phyloP scores from a whole-genome alignment of 2,888 invertebrate genomes.

The Drosophila siamana region DNA sequence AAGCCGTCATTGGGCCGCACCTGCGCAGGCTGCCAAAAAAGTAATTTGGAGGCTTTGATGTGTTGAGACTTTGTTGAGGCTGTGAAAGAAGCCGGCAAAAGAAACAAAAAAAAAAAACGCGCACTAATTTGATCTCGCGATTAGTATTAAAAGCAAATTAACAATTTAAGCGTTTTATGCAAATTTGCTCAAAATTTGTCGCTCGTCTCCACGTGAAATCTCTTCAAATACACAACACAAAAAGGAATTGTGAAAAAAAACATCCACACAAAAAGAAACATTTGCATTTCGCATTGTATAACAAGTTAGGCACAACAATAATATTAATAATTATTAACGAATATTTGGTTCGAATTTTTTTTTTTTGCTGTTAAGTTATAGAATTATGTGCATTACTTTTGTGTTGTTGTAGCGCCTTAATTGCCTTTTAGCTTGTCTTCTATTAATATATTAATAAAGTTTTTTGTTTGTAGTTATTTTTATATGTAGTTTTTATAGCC shows the following conservation, averaged over 20 bases:
- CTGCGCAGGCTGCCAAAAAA: conserved; percentile 6
- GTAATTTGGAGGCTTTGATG: conserved; percentile 4
- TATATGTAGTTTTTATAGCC: background rate
- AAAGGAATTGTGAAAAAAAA: conserved; percentile 15
- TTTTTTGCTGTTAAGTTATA: conserved; percentile 6
- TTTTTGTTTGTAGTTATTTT: conserved; percentile 1
- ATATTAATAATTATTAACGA: background rate
- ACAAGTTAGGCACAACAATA: conserved; percentile 29
- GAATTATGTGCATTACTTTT: conserved; percentile 33
- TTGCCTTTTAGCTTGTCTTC: conserved; percentile 9
- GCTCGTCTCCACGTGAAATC: background rate
- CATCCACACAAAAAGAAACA: conserved; percentile 17
- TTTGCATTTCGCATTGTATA: conserved; percentile 30
- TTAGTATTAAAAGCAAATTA: conserved; percentile 24
- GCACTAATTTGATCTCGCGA: conserved; percentile 40
- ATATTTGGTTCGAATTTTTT: conserved; percentile 2
- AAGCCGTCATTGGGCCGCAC: conserved; percentile 12
- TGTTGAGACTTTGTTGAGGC: background rate
- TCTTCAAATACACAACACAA: conserved; percentile 16
- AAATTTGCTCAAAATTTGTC: conserved; percentile 12
- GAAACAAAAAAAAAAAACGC: conserved; percentile 1
- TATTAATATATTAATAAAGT: conserved; percentile 3
- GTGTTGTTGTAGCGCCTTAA: conserved; percentile 9
- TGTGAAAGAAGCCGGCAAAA: conserved; percentile 23
- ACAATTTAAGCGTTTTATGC: conserved; percentile 27